Percentiles rank a stretch among this genome's conserved stretches.
phyloP scores from a whole-genome alignment of 2,797 vertebrate species.

The Sebastes aleutianus region DNA sequence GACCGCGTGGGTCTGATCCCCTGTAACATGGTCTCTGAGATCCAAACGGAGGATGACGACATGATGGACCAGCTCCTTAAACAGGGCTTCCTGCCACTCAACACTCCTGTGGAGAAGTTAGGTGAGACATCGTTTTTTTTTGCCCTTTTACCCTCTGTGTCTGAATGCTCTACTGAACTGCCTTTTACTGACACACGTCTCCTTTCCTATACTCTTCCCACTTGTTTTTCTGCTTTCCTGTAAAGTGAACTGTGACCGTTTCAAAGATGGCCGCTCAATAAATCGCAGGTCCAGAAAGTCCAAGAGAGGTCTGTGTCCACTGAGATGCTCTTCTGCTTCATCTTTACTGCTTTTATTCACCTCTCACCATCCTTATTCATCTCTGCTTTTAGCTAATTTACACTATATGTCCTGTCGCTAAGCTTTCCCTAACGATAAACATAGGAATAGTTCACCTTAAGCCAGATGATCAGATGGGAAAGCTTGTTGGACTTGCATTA shows the following conservation, averaged over 20 bases:
- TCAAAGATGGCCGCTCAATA: conserved; percentile 88
- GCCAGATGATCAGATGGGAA: neutral
- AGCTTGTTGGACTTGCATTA: neutral
- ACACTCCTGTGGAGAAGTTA: conserved; percentile 94
- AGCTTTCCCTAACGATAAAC: neutral
- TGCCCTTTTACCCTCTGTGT: neutral
- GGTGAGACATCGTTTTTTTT: conserved; percentile 75
- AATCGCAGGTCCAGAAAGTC: conserved; percentile 91
- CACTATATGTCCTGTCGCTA: neutral
- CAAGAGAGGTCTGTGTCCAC: conserved; percentile 87
- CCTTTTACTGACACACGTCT: conserved; percentile 32
- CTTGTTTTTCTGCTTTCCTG: conserved; percentile 76
- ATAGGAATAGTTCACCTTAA: neutral
- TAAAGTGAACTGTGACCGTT: conserved; percentile 88
- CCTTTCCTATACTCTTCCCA: conserved; percentile 19
- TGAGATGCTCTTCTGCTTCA: conserved; percentile 45
- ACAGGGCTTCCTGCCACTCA: conserved; percentile 96
- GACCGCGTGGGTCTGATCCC: conserved; percentile 92
- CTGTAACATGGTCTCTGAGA: conserved; percentile 99
- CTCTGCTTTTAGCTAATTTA: neutral
- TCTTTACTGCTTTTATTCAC: conserved; percentile 20
- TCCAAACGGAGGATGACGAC: conserved; percentile 95
- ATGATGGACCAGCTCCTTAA: conserved; percentile 96
- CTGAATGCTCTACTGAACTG: conserved; percentile 4
- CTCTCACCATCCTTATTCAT: conserved; percentile 16